Evolutionary conservation across 1,140 invertebrate species (phyloP), one percentile per base, ranked within the genome.

Genomic region (Saccostrea echinata): DNA sequence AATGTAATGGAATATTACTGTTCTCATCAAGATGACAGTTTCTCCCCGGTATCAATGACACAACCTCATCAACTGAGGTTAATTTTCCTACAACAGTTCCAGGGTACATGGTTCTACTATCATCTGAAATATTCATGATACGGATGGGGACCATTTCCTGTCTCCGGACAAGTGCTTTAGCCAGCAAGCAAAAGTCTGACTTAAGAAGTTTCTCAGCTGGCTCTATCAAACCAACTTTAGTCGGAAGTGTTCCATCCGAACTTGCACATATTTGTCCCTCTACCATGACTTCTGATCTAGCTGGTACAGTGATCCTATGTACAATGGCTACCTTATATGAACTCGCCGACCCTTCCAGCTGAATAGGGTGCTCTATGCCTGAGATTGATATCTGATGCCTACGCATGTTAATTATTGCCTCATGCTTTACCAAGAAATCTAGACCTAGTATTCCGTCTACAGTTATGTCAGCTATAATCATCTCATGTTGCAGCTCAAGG

Each of bases 391-490:
- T 82, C 55, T 12, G 80, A 64, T 53, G 76, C 27, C 11, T 82
- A 3, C 13, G 16, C 16, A 86, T 61, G 43, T 86, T 51, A 11
- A 86, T 86, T 0, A 83, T 24, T 24, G 76, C 55, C 27, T 83
- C 27, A 13, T 61, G 24, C 51, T 2, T 24, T 27, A 33, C 55
- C 27, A 82, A 76, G 55, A 86, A 83, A 86, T 86, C 80, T 68
- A 86, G 51, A 11, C 86, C 86, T 6, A 86, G 61, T 61, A 86
- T 86, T 8, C 86, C 86, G 43, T 86, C 76, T 24, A 86, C 55
- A n/a, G 53, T 86, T 9, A 86, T n/a, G 18, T 86, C 86, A n/a
- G 86, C 76, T 21, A 86, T 35, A 11, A 86, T 55, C 30, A 51
- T 80, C 33, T 82, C 55, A 9, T 35, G 61, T 12, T 30, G 52